Evolutionary conservation across 1,140 invertebrate species (phyloP).

Genomic region (Drosophila insularis): DNA sequence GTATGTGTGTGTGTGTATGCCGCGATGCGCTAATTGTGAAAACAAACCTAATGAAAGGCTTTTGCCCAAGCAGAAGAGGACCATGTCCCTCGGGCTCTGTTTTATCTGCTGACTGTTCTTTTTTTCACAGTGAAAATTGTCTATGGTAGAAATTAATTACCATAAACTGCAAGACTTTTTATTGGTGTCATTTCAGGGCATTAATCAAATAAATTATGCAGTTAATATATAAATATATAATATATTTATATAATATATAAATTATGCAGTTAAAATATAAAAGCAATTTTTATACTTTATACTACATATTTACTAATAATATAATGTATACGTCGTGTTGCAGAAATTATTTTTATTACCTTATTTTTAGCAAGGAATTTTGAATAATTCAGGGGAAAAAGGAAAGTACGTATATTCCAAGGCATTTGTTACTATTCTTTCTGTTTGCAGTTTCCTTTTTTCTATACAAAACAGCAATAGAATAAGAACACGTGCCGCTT

Average conservation of each 20-base stretch:
- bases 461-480: not conserved
- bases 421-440: constrained; percentile 37
- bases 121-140: not conserved
- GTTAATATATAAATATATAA: too few species aligned
- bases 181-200: too few species aligned
- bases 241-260: too few species aligned
- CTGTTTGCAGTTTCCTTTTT: constrained; percentile 8
- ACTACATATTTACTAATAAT: not conserved
- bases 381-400: too few species aligned
- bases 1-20: not conserved
- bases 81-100: not conserved
- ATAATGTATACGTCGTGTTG: not conserved
- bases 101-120: constrained; percentile 1
- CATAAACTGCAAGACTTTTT: too few species aligned
- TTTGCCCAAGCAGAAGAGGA: not conserved
- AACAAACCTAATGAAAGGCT: constrained; percentile 37
- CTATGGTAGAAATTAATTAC: not conserved
- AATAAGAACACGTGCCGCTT: constrained; percentile 23
- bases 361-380: too few species aligned
- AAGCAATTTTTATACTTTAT: too few species aligned
- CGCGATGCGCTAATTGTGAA: constrained; percentile 52
- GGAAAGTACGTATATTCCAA: not conserved
- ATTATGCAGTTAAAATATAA: too few species aligned
- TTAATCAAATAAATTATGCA: too few species aligned
- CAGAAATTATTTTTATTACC: too few species aligned